Evolutionary conservation across 2,888 invertebrate species (phyloP).

Genomic region (Caenorhabditis japonica): DNA sequence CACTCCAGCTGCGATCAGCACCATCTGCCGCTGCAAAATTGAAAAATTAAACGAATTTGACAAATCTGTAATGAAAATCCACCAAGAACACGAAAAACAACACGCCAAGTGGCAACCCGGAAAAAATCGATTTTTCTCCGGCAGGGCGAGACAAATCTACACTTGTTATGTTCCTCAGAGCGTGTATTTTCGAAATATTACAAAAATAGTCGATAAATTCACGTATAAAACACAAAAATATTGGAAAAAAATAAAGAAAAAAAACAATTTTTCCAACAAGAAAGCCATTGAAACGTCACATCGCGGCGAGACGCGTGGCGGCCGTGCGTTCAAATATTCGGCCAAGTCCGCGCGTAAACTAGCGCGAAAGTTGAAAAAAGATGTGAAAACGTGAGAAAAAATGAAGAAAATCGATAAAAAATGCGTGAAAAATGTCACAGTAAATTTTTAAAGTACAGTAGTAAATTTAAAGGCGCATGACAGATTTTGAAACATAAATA

Average conservation of each 20-base stretch:
- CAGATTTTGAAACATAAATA: too few species aligned
- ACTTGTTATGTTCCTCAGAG: too few species aligned
- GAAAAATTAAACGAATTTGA: too few species aligned
- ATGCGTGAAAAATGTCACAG: too few species aligned
- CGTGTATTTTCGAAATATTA: slow-evolving; percentile 8
- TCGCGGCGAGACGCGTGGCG: slow-evolving; percentile 31
- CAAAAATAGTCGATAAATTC: neutral
- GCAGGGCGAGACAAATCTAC: neutral
- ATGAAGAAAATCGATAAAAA: neutral
- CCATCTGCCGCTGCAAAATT: slow-evolving; percentile 62
- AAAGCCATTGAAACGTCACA: slow-evolving; percentile 27
- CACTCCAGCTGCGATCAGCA: slow-evolving; percentile 72
- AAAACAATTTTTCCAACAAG: too few species aligned
- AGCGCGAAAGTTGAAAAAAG: neutral
- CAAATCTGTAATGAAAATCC: too few species aligned
- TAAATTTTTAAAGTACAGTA: neutral
- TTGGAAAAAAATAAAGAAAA: slow-evolving; percentile 3
- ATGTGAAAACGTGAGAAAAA: neutral
- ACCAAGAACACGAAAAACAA: too few species aligned
- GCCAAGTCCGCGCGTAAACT: slow-evolving; percentile 7
- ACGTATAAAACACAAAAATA: slow-evolving; percentile 1
- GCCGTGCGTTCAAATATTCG: neutral
- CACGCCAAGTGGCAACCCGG: too few species aligned
- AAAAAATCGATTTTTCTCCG: too few species aligned
- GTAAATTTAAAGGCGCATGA: too few species aligned